phyloP scores from a whole-genome alignment of 2,113 vertebrate genomes.

The Electrona antarctica region DNA sequence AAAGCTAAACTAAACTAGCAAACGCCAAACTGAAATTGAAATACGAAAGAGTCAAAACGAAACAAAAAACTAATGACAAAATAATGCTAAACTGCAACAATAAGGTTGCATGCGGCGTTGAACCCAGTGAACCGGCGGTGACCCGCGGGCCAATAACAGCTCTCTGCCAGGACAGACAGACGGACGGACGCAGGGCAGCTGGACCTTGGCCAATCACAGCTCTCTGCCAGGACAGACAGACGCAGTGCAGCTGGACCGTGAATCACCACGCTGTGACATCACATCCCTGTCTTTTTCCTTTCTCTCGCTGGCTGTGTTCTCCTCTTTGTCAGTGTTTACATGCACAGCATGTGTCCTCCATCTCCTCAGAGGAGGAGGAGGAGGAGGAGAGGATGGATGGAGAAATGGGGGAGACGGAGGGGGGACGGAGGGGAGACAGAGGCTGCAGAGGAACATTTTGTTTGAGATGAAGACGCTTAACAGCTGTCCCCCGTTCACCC shows the following conservation, averaged over 20 bases:
- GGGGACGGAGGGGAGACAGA: slow-evolving; percentile 39
- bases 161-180: neutral
- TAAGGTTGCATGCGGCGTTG: no score
- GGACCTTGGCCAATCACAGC: slow-evolving; percentile 57
- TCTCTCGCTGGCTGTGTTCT: slow-evolving; percentile 41
- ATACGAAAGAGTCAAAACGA: no score
- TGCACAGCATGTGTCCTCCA: slow-evolving; percentile 62
- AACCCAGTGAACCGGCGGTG: no score
- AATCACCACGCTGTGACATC: slow-evolving; percentile 58
- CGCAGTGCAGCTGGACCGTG: slow-evolving; percentile 49
- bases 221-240: slow-evolving; percentile 7
- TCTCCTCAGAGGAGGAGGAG: slow-evolving; percentile 4
- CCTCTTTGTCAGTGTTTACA: slow-evolving; percentile 65
- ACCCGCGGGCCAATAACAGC: no score
- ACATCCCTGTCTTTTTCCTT: slow-evolving; percentile 38
- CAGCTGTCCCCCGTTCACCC: slow-evolving; percentile 49
- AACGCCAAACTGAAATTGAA: no score
- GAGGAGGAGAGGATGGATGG: slow-evolving; percentile 38
- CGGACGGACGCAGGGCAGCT: slow-evolving; percentile 51
- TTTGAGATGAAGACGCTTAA: slow-evolving; percentile 35
- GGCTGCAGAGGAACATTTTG: slow-evolving; percentile 13
- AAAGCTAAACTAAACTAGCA: no score
- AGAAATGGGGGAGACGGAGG: slow-evolving; percentile 38
- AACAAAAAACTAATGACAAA: no score
- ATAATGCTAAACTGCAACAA: no score